A percentile compares a stretch with the other conserved stretches of the same genome.
These are phyloP conservation scores for Eublepharis macularius DNA, from an alignment of 2,113 vertebrate species.

Conservation along the genomic window DNA sequence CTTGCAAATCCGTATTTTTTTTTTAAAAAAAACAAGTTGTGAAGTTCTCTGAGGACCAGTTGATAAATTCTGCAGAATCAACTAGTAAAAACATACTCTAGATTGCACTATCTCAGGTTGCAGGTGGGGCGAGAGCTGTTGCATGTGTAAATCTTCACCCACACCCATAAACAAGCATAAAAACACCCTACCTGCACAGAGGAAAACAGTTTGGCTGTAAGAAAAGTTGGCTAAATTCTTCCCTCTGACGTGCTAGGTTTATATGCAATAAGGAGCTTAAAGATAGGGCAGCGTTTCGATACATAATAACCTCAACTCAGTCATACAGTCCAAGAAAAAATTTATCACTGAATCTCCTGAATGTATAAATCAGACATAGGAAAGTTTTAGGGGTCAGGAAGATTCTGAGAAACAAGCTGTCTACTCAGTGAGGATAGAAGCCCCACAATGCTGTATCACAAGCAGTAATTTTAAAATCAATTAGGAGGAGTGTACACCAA, in stretches of 20 bases:
- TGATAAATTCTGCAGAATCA: neutral
- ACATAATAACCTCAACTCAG: no score
- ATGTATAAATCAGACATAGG: neutral
- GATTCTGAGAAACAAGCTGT: neutral
- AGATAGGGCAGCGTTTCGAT: no score
- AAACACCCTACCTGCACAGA: neutral
- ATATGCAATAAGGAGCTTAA: no score
- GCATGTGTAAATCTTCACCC: neutral
- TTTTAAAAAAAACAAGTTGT: neutral
- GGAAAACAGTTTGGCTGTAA: neutral
- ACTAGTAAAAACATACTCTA: neutral
- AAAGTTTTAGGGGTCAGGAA: neutral
- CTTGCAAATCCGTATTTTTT: neutral
- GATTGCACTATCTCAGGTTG: neutral
- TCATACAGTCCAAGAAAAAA: neutral
- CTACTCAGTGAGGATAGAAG: neutral
- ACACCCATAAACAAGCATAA: neutral
- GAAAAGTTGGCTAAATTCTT: neutral
- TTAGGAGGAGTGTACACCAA: no score
- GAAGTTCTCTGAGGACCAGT: neutral
- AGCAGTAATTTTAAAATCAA: no score
- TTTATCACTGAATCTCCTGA: neutral
- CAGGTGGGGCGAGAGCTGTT: neutral
- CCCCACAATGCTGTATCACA: neutral
- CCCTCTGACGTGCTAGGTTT: no score